Evolutionary conservation across 1,140 invertebrate species (phyloP).

Genomic region (Philotrypesis tridentata): DNA sequence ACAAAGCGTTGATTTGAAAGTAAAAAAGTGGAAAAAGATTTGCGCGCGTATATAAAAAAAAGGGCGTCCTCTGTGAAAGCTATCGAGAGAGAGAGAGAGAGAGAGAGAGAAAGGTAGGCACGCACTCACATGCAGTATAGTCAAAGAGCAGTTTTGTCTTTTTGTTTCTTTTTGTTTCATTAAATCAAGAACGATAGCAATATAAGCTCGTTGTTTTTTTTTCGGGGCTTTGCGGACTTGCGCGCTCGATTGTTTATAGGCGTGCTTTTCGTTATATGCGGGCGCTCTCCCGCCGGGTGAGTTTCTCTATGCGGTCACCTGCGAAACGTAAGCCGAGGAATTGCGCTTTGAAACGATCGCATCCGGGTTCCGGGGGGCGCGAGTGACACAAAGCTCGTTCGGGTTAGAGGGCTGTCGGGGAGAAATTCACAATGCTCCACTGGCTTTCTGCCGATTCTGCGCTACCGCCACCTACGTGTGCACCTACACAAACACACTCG

Average conservation of each 20-base stretch:
- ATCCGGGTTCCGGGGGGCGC: not conserved
- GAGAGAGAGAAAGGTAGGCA: too few relatives aligned
- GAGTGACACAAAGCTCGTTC: conserved; percentile 21
- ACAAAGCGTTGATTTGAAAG: conserved; percentile 5
- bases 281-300: too few relatives aligned
- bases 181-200: conserved; percentile 14
- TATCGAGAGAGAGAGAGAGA: not conserved
- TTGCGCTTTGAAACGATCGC: conserved; percentile 1
- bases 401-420: too few relatives aligned
- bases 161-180: conserved; percentile 32
- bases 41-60: not conserved
- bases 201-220: not conserved
- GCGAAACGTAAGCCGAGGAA: conserved; percentile 11
- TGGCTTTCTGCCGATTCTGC: not conserved
- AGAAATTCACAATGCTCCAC: conserved; percentile 18
- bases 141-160: too few relatives aligned
- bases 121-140: not conserved
- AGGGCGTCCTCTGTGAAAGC: not conserved
- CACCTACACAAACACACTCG: too few relatives aligned
- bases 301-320: not conserved
- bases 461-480: too few relatives aligned
- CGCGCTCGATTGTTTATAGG: not conserved
- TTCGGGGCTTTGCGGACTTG: not conserved
- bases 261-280: not conserved
- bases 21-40: not conserved